A percentile compares a stretch with the other conserved stretches of the same genome.
phyloP scores from a whole-genome alignment of 2,113 vertebrate genomes.

The Sula dactylatra region DNA sequence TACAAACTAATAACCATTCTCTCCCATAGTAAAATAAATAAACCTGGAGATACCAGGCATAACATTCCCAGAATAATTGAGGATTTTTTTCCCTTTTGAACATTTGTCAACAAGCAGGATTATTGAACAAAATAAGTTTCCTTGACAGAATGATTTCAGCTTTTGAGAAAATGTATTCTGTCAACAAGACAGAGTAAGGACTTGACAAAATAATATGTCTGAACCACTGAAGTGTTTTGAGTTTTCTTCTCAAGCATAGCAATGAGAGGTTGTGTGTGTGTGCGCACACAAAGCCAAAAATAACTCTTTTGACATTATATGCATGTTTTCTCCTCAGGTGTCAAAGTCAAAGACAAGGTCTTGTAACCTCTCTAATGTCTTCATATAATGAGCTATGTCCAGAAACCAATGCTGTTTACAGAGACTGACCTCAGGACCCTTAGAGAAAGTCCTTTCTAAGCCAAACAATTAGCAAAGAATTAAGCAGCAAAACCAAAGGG shows the following conservation, averaged over 20 bases:
- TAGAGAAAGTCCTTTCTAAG: not conserved
- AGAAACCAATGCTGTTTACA: not conserved
- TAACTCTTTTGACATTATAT: not conserved
- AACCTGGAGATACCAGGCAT: conserved; percentile 23
- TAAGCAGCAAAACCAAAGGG: not conserved
- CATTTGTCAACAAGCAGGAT: conserved; percentile 67
- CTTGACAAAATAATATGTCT: conserved; percentile 71
- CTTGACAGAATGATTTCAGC: conserved; percentile 70
- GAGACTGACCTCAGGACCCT: not conserved
- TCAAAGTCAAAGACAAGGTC: conserved; percentile 17
- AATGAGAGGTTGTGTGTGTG: not conserved
- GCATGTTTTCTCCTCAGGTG: not conserved
- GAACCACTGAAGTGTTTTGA: conserved; percentile 41
- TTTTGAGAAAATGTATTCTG: conserved; percentile 70
- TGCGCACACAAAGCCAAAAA: not conserved
- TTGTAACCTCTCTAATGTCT: not conserved
- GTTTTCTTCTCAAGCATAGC: conserved; percentile 55
- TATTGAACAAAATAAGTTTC: conserved; percentile 63
- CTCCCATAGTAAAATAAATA: conserved; percentile 52
- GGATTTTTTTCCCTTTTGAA: conserved; percentile 49
- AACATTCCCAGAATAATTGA: conserved; percentile 61
- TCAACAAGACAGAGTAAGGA: conserved; percentile 65
- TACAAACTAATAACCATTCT: conserved; percentile 34
- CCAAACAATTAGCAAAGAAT: not conserved
- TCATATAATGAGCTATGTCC: not conserved